Evolutionary conservation across 2,797 vertebrate species (phyloP), one percentile per base, ranked within the genome.

Genomic region (Leptatherina wallacei): DNA sequence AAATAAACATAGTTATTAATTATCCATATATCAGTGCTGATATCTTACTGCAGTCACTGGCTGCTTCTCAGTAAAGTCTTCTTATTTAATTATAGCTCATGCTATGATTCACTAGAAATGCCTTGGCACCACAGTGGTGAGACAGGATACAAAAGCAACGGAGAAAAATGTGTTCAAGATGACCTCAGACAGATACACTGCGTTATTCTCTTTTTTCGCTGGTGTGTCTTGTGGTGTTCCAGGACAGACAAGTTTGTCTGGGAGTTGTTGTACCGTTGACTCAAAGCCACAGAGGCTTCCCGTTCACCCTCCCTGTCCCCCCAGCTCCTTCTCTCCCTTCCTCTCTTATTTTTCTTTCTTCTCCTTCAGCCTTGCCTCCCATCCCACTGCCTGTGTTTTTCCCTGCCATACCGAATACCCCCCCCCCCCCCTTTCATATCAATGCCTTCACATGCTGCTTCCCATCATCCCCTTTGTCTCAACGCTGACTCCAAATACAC

Each of bases 211-310:
- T 75, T 79, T 69, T 40, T 44, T 20, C 6, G 76, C 76, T 75
- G 73, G 73, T 69, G 38, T 62, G 63, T 85, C 72, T 80, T 69
- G 80, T 44, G 58, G 56, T 66, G 78, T 92, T 92, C 91, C 84
- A 76, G 89, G 90, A 91, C 91, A 90, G 72, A 76, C 27, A 57
- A 84, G 71, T 74, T 72, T 80, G 79, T 84, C 88, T 86, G 78
- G 71, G 82, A 88, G 85, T 73, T 70, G 72, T 86, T 89, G 70
- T 71, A 51, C 57, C 1, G 16, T 88, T 86, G 83, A 88, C 74
- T 87, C 85, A 72, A 81, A 85, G 82, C 88, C 84, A 87, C 79
- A 73, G 76, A 85, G 69, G 14, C 80, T 61, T 72, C 61, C 54
- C 69, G 58, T 33, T 60, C 69, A 57, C 38, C 55, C 69, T 40